These are phyloP conservation scores for Helicoverpa zea DNA, from an alignment of 1,140 invertebrate genomes.

Conservation along the genomic window DNA sequence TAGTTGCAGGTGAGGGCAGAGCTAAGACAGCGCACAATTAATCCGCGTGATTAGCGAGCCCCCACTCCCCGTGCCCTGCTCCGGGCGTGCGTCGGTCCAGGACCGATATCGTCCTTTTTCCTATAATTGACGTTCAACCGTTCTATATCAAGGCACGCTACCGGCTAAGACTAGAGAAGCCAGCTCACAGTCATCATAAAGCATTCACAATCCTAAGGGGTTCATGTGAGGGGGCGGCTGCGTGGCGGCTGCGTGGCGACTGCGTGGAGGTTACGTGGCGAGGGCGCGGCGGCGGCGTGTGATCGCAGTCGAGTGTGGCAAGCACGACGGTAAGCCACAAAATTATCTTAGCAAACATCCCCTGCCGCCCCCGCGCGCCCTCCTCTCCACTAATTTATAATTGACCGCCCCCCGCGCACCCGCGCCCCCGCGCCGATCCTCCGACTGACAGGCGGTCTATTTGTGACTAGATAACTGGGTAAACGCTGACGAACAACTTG, in stretches of 20 bases:
- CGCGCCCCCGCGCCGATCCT: too few species aligned
- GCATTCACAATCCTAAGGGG: too few species aligned
- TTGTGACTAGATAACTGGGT: constrained; percentile 33
- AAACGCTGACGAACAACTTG: constrained; percentile 13
- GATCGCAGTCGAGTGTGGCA: background rate
- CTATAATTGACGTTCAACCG: too few species aligned
- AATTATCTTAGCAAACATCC: constrained; percentile 59
- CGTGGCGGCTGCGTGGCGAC: too few species aligned
- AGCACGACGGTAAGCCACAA: constrained; percentile 48
- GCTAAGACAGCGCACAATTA: constrained; percentile 38
- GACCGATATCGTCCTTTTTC: too few species aligned
- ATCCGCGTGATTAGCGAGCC: constrained; percentile 38
- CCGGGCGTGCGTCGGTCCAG: background rate
- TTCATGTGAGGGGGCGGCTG: too few species aligned
- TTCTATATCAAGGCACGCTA: too few species aligned
- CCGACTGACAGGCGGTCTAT: constrained; percentile 13
- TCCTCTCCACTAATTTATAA: constrained; percentile 57
- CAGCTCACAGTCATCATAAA: too few species aligned
- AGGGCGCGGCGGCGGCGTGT: too few species aligned
- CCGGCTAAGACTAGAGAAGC: too few species aligned
- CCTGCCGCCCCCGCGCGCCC: constrained; percentile 14
- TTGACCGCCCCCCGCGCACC: constrained; percentile 35
- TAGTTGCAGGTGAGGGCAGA: background rate
- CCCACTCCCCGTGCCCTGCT: background rate
- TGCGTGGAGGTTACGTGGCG: too few species aligned